Percentiles rank a stretch among this genome's conserved stretches.
Evolutionary conservation across 2,888 invertebrate species (phyloP).

Genomic region (Leptogaster cylindrica): DNA sequence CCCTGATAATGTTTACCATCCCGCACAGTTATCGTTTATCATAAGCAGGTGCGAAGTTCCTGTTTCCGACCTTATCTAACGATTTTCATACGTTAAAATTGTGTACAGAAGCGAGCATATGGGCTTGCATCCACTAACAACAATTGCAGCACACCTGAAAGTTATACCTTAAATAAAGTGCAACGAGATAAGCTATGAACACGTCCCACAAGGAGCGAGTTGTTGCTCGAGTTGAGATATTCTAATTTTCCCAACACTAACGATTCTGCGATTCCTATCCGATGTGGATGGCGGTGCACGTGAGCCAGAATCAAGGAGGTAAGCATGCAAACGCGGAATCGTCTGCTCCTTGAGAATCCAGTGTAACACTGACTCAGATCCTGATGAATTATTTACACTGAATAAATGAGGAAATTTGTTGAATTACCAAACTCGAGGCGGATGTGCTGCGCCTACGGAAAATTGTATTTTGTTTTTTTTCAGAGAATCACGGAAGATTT

Average conservation of each 20-base stretch:
- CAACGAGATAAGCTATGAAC: slow-evolving; percentile 12
- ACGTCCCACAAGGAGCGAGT: slow-evolving; percentile 3
- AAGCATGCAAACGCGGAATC: slow-evolving; percentile 5
- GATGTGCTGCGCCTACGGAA: no score
- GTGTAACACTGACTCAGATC: not conserved
- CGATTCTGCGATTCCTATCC: slow-evolving; percentile 11
- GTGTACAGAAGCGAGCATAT: not conserved
- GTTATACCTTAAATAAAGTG: slow-evolving; percentile 25
- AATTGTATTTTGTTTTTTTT: no score
- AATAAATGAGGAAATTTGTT: slow-evolving; percentile 10
- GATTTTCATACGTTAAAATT: slow-evolving; percentile 5
- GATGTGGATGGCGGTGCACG: not conserved
- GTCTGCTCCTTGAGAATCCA: not conserved
- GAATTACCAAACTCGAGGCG: not conserved
- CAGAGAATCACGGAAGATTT: no score
- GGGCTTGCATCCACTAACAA: not conserved
- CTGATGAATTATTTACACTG: slow-evolving; percentile 1
- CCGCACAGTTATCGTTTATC: slow-evolving; percentile 15
- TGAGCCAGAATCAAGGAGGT: slow-evolving; percentile 16
- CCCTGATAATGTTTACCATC: no score
- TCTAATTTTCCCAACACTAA: slow-evolving; percentile 24
- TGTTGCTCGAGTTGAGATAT: slow-evolving; percentile 12
- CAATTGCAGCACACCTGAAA: not conserved
- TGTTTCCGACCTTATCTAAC: slow-evolving; percentile 1
- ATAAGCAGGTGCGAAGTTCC: slow-evolving; percentile 15